These are phyloP conservation scores for Hippocampus kuda DNA, from an alignment of 2,797 vertebrate species.

Conservation along the genomic window DNA sequence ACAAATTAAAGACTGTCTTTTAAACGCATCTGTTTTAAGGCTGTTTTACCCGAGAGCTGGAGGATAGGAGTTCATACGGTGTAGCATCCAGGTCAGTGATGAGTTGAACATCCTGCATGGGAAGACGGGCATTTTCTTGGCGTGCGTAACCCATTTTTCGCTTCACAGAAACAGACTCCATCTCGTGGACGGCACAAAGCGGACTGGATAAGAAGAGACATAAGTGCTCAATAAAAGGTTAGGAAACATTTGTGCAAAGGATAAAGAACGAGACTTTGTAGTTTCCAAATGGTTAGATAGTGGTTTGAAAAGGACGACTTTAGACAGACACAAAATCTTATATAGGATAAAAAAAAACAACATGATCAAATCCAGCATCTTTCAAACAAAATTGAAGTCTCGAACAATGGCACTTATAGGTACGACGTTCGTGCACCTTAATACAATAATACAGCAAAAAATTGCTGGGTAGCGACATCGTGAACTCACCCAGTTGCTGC, in stretches of 20 bases:
- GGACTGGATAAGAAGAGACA: constrained; percentile 5
- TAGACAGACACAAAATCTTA: background rate
- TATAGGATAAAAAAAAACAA: background rate
- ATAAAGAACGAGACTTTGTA: background rate
- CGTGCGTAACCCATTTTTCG: constrained; percentile 62
- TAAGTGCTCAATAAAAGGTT: too few species aligned
- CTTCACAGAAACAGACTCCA: constrained; percentile 60
- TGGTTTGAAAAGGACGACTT: background rate
- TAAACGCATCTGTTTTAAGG: background rate
- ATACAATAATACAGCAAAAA: background rate
- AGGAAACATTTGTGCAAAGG: too few species aligned
- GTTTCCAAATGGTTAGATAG: background rate
- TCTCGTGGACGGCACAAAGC: constrained; percentile 13
- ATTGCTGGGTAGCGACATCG: background rate
- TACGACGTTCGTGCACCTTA: background rate
- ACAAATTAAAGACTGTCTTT: background rate
- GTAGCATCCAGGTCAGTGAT: constrained; percentile 64
- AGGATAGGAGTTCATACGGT: constrained; percentile 63
- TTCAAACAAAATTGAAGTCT: background rate
- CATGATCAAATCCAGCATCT: too few species aligned
- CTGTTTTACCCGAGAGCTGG: constrained; percentile 62
- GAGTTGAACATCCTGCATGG: constrained; percentile 66
- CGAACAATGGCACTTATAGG: background rate
- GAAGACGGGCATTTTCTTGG: constrained; percentile 73
- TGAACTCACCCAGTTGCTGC: constrained; percentile 1